Percentiles rank a stretch among this genome's conserved stretches.
Evolutionary conservation across 2,888 invertebrate species (phyloP).

Genomic region (Chelonus formosanus): DNA sequence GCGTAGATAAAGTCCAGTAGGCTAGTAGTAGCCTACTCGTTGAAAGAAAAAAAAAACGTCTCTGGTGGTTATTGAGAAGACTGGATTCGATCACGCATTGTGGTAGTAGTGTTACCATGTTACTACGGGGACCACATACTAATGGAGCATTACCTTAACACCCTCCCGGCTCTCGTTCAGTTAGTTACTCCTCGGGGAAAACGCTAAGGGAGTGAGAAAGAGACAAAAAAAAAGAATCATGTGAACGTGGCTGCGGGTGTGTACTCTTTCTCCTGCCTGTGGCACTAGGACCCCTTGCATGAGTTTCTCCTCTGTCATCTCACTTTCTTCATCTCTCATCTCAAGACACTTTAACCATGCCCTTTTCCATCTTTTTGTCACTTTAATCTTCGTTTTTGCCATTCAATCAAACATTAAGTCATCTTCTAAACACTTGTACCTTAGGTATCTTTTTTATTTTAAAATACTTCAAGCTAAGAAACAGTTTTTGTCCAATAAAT

Average conservation of each 20-base stretch:
- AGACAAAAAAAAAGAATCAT: slow-evolving; percentile 17
- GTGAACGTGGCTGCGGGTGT: slow-evolving; percentile 21
- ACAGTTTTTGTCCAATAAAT: too few species aligned
- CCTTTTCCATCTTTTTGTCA: slow-evolving; percentile 27
- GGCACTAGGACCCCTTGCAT: slow-evolving; percentile 20
- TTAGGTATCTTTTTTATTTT: too few species aligned
- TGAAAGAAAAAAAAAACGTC: slow-evolving; percentile 23
- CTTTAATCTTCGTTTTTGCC: background rate
- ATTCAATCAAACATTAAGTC: background rate
- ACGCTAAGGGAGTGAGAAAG: slow-evolving; percentile 28
- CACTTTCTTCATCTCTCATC: slow-evolving; percentile 2
- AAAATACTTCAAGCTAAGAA: too few species aligned
- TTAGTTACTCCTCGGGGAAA: slow-evolving; percentile 63
- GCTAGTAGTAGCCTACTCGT: slow-evolving; percentile 6
- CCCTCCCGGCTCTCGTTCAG: slow-evolving; percentile 60
- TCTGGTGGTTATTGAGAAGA: slow-evolving; percentile 39
- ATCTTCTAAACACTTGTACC: too few species aligned
- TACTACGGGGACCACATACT: slow-evolving; percentile 62
- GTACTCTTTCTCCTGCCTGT: slow-evolving; percentile 25
- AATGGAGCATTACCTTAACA: slow-evolving; percentile 64
- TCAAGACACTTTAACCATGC: slow-evolving; percentile 20
- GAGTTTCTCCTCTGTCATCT: slow-evolving; percentile 8
- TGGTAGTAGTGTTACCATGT: slow-evolving; percentile 52
- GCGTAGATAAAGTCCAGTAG: slow-evolving; percentile 22
- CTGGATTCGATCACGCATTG: slow-evolving; percentile 40